Evolutionary conservation across 2,888 invertebrate genomes (phyloP).

Genomic region (Osmoderma eremita): DNA sequence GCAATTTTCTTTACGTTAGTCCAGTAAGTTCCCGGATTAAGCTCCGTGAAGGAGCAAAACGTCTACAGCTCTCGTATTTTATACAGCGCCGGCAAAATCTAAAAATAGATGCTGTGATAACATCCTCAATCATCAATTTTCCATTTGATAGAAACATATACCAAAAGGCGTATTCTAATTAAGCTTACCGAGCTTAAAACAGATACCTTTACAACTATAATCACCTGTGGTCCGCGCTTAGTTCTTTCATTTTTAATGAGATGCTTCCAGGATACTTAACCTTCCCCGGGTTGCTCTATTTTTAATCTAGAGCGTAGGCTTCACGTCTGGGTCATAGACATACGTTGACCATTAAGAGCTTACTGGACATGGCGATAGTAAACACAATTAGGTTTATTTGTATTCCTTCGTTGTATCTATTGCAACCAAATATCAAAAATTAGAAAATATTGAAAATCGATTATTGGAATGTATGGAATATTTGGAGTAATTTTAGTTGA

Average conservation of each 20-base stretch:
- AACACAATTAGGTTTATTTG: no score
- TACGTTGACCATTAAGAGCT: not conserved
- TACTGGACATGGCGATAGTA: not conserved
- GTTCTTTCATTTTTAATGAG: conserved; percentile 1
- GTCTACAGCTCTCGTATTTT: not conserved
- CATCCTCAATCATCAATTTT: not conserved
- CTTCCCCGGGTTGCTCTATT: not conserved
- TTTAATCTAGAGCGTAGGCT: not conserved
- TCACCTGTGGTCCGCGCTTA: not conserved
- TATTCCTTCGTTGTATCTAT: no score
- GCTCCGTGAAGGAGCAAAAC: conserved; percentile 3
- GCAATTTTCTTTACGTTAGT: not conserved
- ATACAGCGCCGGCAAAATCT: conserved; percentile 6
- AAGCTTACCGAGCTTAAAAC: no score
- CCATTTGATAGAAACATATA: not conserved
- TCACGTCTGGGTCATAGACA: not conserved
- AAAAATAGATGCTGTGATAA: conserved; percentile 18
- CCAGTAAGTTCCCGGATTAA: conserved; percentile 14
- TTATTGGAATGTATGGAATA: not conserved
- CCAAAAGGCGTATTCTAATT: not conserved
- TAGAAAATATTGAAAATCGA: no score
- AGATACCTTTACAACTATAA: not conserved
- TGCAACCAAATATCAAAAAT: no score
- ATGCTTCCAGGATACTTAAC: not conserved
- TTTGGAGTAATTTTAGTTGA: not conserved